A percentile compares a stretch with the other conserved stretches of the same genome.
phyloP scores from a whole-genome alignment of 1,140 invertebrate genomes.

The Cataglyphis hispanica region DNA sequence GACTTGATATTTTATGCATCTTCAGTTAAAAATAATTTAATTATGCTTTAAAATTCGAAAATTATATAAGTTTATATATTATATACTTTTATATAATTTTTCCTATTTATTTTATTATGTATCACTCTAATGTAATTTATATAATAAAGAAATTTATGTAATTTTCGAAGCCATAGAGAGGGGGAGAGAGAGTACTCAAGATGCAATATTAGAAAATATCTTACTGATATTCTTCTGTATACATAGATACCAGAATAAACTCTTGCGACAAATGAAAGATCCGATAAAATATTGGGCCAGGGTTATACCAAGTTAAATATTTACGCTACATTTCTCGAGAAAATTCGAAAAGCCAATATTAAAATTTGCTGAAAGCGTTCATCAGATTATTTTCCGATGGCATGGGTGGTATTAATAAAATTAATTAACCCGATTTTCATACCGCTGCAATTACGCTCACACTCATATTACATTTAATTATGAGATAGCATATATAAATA shows the following conservation, averaged over 20 bases:
- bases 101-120: background rate
- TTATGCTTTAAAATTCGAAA: background rate
- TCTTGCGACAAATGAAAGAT: constrained; percentile 34
- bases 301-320: constrained; percentile 42
- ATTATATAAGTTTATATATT: background rate
- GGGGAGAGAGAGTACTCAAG: background rate
- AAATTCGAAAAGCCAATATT: constrained; percentile 41
- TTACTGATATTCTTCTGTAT: background rate
- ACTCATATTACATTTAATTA: constrained; percentile 41
- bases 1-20: constrained; percentile 11
- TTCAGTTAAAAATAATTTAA: background rate
- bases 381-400: constrained; percentile 49
- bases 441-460: background rate
- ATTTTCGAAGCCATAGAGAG: background rate
- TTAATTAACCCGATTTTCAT: constrained; percentile 46
- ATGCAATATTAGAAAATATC: background rate
- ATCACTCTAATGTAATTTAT: background rate
- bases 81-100: background rate
- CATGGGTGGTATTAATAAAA: constrained; percentile 39
- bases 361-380: constrained; percentile 25
- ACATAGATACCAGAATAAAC: constrained; percentile 18
- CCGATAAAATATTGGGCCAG: constrained; percentile 13
- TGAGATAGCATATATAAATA: constrained; percentile 50
- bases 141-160: background rate
- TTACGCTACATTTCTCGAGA: constrained; percentile 19